Conservation (phyloP, 2,797 vertebrate species). For the Poeciliopsis turneri region DNA sequence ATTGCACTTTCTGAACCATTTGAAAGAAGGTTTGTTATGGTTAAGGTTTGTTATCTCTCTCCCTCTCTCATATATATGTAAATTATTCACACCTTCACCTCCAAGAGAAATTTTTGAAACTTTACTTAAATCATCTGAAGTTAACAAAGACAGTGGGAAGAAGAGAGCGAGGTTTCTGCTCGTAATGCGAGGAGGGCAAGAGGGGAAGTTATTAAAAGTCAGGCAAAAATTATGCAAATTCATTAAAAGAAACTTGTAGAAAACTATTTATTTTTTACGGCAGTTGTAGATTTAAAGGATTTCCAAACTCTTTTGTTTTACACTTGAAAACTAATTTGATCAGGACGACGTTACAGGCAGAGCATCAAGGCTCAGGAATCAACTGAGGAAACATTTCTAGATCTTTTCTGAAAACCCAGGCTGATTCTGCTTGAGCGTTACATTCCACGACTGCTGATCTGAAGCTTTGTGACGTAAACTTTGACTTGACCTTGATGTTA, state of each 20-base stretch:
- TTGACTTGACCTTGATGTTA: background rate
- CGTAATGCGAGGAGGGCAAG: background rate
- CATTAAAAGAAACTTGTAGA: background rate
- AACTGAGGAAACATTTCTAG: background rate
- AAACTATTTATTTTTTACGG: background rate
- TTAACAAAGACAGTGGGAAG: background rate
- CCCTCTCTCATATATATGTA: background rate
- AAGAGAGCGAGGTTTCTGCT: background rate
- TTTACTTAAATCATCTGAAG: background rate
- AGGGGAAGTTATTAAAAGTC: background rate
- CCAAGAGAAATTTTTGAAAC: background rate
- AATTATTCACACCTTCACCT: background rate
- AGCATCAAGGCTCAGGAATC: background rate
- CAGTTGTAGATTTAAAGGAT: background rate
- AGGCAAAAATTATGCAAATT: background rate
- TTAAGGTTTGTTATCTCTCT: no score
- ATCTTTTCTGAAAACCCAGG: background rate
- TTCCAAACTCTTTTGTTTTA: background rate
- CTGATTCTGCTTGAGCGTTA: background rate
- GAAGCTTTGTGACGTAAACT: background rate
- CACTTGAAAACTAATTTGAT: background rate
- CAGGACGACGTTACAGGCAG: constrained; percentile 2
- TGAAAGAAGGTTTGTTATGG: no score
- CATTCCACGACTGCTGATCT: background rate
- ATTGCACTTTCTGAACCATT: no score